Evolutionary conservation across 2,797 vertebrate genomes (phyloP), one percentile per base, ranked within the genome.

Genomic region (Malacoctenus gilli): DNA sequence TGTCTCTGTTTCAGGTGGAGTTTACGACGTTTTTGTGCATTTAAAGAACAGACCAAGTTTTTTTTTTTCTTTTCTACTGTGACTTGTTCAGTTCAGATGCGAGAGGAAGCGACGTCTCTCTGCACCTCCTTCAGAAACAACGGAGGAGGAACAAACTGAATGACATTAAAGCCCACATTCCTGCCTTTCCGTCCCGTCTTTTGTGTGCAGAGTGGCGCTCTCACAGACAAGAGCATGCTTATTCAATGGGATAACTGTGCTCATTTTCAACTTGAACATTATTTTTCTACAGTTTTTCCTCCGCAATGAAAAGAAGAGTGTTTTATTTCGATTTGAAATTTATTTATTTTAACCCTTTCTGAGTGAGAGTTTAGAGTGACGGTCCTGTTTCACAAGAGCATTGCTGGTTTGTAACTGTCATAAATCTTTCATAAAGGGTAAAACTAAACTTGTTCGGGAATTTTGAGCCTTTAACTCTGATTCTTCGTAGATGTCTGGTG

Each of bases 81-180:
- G 25, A 28, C 25, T 28, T 28, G 9, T 28, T 28, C 25, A 6
- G 25, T 71, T 58, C 53, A 61, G 62, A 71, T 65, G 60, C 65
- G 48, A 59, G 37, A 63, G 59, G 49, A 70, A 74, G 32, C 9
- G 6, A 65, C 56, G 19, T n/a, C 34, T 62, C 43, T 62, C 48
- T 55, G 41, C 62, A 49, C 61, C 69, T 62, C 8, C 34, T 57
- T 62, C 61, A 50, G 51, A 69, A 48, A 65, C n/a, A 46, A 28
- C 58, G 72, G 48, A 68, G 65, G 59, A 80, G 74, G 46, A 68
- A 56, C 23, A 15, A 68, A 61, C 49, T 42, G 32, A 83, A 63
- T 46, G 55, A 80, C 68, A 69, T 74, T 21, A 78, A 78, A 81
- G 39, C 66, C 66, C 51, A 66, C 75, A 80, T 84, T 79, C 73